Conservation (phyloP, 2,888 invertebrate species). For the Craniophora ligustri region DNA sequence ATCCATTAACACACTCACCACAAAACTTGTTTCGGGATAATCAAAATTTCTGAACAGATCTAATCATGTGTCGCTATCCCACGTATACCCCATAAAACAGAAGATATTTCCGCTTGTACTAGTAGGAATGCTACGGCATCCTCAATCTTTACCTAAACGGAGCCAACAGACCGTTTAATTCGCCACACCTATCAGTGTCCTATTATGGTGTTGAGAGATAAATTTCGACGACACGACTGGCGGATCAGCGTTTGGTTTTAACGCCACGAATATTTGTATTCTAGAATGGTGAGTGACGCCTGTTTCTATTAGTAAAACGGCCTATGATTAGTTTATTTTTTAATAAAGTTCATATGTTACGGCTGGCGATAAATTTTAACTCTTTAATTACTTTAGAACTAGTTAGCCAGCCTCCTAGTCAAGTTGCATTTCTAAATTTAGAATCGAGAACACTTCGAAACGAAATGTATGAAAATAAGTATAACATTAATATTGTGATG, state of each 20-base stretch:
- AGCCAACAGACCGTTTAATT: constrained; percentile 73
- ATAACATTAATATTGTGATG: no score
- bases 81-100: constrained; percentile 40
- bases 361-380: no score
- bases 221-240: constrained; percentile 9
- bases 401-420: no score
- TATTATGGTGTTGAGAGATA: constrained; percentile 20
- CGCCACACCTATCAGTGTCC: constrained; percentile 69
- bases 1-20: not conserved
- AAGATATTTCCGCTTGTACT: constrained; percentile 75
- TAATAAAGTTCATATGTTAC: no score
- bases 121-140: constrained; percentile 70
- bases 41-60: constrained; percentile 32
- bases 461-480: no score
- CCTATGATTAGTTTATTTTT: no score
- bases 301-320: no score
- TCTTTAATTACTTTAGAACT: no score
- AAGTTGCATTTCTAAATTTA: no score
- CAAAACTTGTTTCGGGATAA: constrained; percentile 15
- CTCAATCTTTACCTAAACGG: constrained; percentile 63
- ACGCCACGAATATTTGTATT: no score
- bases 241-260: not conserved
- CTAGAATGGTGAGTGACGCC: no score
- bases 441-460: no score
- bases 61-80: constrained; percentile 31